These are phyloP conservation scores for Caenorhabditis sp. DNA, from an alignment of 2,888 invertebrate genomes.

Conservation along the genomic window DNA sequence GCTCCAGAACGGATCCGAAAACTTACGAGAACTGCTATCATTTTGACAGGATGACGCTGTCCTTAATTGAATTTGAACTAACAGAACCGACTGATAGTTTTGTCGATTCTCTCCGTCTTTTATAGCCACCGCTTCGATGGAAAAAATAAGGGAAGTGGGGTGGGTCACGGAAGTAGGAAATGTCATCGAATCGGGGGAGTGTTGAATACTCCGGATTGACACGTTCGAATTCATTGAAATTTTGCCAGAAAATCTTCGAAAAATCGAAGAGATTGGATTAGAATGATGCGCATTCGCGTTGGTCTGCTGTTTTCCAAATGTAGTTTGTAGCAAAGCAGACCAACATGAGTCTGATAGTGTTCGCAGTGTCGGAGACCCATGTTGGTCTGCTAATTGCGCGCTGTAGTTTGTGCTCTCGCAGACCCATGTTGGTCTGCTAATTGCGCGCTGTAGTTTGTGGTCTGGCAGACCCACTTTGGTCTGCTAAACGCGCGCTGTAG, in stretches of 20 bases:
- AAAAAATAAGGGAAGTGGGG: background rate
- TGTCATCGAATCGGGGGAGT: background rate
- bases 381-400: too few species aligned
- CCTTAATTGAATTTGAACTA: background rate
- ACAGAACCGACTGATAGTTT: background rate
- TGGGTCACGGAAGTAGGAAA: background rate
- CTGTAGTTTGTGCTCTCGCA: too few species aligned
- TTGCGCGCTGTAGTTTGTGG: too few species aligned
- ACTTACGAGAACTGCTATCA: background rate
- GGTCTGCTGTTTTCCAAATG: too few species aligned
- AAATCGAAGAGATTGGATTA: too few species aligned
- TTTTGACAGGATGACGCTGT: background rate
- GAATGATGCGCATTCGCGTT: too few species aligned
- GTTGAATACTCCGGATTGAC: background rate
- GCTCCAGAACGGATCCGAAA: background rate
- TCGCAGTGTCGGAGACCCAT: too few species aligned
- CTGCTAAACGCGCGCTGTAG: too few species aligned
- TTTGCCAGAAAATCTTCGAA: background rate
- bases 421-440: too few species aligned
- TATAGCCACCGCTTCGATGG: background rate
- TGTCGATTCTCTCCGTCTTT: background rate
- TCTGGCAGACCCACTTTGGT: too few species aligned
- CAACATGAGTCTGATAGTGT: too few species aligned
- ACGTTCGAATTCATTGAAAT: background rate
- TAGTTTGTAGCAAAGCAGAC: too few species aligned